Conservation (phyloP, 2,888 invertebrate species). For the Temnothorax ravouxi region DNA sequence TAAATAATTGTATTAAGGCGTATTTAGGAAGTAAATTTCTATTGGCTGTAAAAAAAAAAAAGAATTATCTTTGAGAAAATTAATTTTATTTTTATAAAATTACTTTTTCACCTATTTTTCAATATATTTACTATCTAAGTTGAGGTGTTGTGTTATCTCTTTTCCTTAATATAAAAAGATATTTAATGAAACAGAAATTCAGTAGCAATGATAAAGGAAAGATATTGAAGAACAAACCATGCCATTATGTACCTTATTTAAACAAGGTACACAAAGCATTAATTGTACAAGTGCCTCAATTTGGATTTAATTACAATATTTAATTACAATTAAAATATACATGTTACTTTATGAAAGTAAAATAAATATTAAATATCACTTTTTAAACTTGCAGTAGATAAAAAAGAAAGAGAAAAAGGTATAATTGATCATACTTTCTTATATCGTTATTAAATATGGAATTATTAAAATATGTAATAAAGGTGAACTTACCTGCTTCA, state of each 20-base stretch:
- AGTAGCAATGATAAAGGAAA: too few species aligned
- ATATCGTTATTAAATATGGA: not conserved
- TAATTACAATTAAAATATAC: not conserved
- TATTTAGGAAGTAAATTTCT: not conserved
- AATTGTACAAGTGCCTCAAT: too few species aligned
- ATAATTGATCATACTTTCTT: conserved; percentile 1
- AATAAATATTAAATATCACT: not conserved
- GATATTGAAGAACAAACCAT: too few species aligned
- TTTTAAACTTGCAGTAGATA: not conserved
- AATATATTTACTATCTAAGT: not conserved
- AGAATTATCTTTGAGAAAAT: not conserved
- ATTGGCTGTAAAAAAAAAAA: not conserved
- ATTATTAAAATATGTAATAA: conserved; percentile 1
- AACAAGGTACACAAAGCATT: not conserved
- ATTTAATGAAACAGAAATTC: too few species aligned
- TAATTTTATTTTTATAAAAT: not conserved
- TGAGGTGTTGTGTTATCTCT: not conserved
- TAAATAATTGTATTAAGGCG: not conserved
- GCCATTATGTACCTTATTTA: not conserved
- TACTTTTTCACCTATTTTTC: not conserved
- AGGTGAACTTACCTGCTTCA: conserved; percentile 67
- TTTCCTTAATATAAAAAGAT: not conserved
- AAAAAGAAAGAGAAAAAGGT: conserved; percentile 60
- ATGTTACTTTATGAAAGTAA: not conserved
- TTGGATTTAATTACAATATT: too few species aligned